Evolutionary conservation across 2,888 invertebrate species (phyloP), one percentile per base, ranked within the genome.

Genomic region (Synergus japonicus): DNA sequence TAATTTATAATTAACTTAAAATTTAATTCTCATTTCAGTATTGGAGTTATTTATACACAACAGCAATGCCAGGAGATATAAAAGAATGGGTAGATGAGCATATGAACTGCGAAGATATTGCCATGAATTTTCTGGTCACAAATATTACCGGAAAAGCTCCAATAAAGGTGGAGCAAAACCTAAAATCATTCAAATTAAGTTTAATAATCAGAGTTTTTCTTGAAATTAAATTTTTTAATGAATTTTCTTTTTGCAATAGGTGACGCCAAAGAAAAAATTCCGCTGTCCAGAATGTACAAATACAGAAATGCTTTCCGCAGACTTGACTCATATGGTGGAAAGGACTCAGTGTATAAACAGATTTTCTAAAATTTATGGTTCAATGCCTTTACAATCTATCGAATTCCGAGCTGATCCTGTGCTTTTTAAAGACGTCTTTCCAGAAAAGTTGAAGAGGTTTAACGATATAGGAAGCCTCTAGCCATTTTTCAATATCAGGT

Each of bases 21-120:
- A 15, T 65, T 65, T 66, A 66, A 18, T 77, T 9, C 37, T 37
- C 10, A n/a, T 79, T 76, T 67, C 89, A 95, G 94, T 97, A 96
- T 90, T 99, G 98, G 97, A 98, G 97, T 90, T 97, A 97, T 93
- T 95, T 98, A 93, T 99, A 98, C 92, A 98, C 98, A 29, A 95
- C 96, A 87, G 94, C 95, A 65, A 96, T 99, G 96, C 98, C 98
- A 0, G 94, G 95, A 0, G 95, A 96, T 87, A 96, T 98, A 65
- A 95, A 96, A 81, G 93, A 95, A 78, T 98, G 97, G 97, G 98
- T 98, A 0, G 98, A 99, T 91, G 96, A 97, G 18, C 96, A 97
- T 90, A 98, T 98, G 97, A 99, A 99, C 92, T 99, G 98, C 91
- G 99, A 99, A 92, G 98, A 99, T 90, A 98, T 99, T 86, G 98